A percentile compares a stretch with the other conserved stretches of the same genome.
Evolutionary conservation across 2,113 vertebrate genomes (phyloP).

Genomic region (Tragelaphus scriptus): DNA sequence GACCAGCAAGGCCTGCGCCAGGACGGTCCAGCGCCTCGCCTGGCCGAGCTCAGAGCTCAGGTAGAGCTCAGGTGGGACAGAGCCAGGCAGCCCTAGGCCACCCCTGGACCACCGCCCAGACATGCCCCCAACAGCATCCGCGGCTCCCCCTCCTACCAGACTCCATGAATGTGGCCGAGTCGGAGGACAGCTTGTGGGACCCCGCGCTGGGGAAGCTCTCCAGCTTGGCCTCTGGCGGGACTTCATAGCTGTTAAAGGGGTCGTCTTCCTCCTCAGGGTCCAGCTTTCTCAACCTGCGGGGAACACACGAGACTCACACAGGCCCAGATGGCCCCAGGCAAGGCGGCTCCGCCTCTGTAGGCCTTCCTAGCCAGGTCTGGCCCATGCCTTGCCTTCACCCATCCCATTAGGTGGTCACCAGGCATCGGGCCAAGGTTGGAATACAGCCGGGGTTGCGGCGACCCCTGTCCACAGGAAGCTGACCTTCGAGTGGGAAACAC

Average conservation of each 20-base stretch:
- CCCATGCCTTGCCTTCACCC: neutral
- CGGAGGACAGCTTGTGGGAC: slow-evolving; percentile 79
- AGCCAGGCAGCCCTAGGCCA: neutral
- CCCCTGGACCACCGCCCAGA: neutral
- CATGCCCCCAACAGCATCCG: neutral
- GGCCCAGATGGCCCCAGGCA: neutral
- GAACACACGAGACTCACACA: neutral
- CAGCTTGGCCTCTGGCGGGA: slow-evolving; percentile 86
- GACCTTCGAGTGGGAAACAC: neutral
- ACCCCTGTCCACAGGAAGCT: neutral
- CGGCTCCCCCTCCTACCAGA: slow-evolving; percentile 80
- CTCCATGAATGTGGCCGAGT: slow-evolving; percentile 90
- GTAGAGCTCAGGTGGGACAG: neutral
- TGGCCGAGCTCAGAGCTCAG: neutral
- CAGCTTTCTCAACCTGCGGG: slow-evolving; percentile 89
- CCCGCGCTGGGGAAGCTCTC: slow-evolving; percentile 83
- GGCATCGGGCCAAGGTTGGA: neutral
- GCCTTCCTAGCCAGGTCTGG: neutral
- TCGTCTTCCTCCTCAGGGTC: slow-evolving; percentile 96
- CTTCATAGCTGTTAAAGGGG: slow-evolving; percentile 88
- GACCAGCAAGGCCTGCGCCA: neutral
- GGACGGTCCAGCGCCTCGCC: neutral
- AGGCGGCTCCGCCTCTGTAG: neutral
- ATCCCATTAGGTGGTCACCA: neutral
- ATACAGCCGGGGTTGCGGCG: neutral